Percentiles rank a stretch among this genome's conserved stretches.
Evolutionary conservation across 1,140 invertebrate species (phyloP).

Genomic region (Cyclina sinensis): DNA sequence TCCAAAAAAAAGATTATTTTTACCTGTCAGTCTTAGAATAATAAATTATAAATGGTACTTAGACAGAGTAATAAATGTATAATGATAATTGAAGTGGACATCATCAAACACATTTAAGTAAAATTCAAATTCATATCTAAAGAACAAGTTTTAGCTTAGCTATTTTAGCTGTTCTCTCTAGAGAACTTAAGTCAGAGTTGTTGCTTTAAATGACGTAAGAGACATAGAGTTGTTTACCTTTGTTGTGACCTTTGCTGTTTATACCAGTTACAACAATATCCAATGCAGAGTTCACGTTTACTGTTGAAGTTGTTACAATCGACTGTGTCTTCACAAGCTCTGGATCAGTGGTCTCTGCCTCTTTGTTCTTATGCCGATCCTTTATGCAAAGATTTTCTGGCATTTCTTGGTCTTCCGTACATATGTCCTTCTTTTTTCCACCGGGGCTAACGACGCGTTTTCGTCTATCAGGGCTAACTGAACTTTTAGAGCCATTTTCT

Average conservation of each 20-base stretch:
- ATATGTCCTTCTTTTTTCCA: background rate
- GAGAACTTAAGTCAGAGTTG: too few relatives aligned
- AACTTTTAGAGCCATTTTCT: background rate
- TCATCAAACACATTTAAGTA: too few relatives aligned
- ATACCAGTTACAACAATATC: background rate
- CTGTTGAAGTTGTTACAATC: background rate
- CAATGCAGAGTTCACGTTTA: constrained; percentile 27
- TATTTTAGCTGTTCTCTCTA: too few relatives aligned
- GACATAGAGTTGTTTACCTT: too few relatives aligned
- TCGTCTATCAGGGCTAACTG: constrained; percentile 18
- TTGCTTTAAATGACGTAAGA: too few relatives aligned
- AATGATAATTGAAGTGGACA: too few relatives aligned
- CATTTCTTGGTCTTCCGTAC: constrained; percentile 40
- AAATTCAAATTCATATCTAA: too few relatives aligned
- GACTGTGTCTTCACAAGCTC: constrained; percentile 3
- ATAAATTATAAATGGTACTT: too few relatives aligned
- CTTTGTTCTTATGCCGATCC: constrained; percentile 27
- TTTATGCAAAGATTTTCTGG: constrained; percentile 67
- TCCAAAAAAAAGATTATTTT: too few relatives aligned
- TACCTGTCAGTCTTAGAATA: too few relatives aligned
- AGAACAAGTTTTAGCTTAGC: too few relatives aligned
- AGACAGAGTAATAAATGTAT: too few relatives aligned
- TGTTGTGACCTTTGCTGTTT: background rate
- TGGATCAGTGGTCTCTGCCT: background rate
- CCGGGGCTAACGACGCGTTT: background rate